Base-by-base conservation (phyloP, 2,888 invertebrate species). In the Xanthia icteritia region DNA sequence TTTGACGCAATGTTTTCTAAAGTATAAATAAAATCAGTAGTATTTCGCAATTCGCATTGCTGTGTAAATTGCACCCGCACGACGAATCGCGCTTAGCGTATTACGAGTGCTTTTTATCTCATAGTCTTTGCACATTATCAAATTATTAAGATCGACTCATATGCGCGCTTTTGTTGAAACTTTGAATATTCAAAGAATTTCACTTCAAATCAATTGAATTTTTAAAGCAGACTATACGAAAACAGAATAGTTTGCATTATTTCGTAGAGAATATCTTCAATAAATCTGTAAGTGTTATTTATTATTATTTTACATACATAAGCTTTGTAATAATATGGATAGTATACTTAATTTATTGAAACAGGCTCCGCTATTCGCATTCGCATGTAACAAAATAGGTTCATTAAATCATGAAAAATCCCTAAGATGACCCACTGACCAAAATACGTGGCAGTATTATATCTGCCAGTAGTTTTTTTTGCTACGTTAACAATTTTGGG, bases 131-230 rank as follows among this genome's bases (percentile, higher is more conserved):
- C 23, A 11, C 31, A 42, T 31, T 51, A 77, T 68, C 39, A 60
- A 66, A 66, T 66, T 23, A 31, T 5, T 36, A 71, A n/a, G n/a
- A n/a, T 27, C n/a, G 1, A 15, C 13, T n/a, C 17, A 23, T 17
- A 4, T 31, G 70, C 78, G 78, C 51, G 77, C 60, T 70, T 77
- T 69, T 73, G 23, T 61, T 42, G 45, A 42, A 77, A 58, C n/a
- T 70, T 73, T 72, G 9, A 76, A 68, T 20, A 36, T 42, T 60
- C 15, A 42, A 31, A 20, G 11, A 31, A 15, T n/a, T n/a, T n/a
- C n/a, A n/a, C n/a, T n/a, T n/a, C n/a, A n/a, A n/a, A n/a, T n/a
- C n/a, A n/a, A n/a, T n/a, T n/a, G n/a, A n/a, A n/a, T n/a, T n/a
- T n/a, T n/a, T 66, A 23, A 9, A 23, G 17, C 15, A 23, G 39